phyloP scores from a whole-genome alignment of 2,888 invertebrate genomes.

The Phengaris arion region DNA sequence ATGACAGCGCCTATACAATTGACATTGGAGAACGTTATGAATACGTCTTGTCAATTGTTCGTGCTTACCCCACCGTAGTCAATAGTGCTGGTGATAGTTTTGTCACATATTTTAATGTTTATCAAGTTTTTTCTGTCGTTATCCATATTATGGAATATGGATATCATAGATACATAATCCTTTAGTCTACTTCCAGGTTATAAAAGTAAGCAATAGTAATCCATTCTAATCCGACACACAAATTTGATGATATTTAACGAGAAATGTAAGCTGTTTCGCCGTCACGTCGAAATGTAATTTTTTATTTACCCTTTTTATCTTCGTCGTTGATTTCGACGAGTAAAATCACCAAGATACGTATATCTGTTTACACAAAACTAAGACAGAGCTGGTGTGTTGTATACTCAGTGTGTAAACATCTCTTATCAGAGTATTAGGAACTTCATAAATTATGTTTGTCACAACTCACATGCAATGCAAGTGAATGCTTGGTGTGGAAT shows the following conservation, averaged over 20 bases:
- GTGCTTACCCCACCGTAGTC: no score
- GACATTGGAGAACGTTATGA: no score
- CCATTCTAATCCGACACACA: not conserved
- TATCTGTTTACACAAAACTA: constrained; percentile 71
- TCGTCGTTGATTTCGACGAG: constrained; percentile 66
- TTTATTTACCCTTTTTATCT: constrained; percentile 70
- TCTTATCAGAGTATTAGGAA: constrained; percentile 76
- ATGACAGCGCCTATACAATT: no score
- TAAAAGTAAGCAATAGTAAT: not conserved
- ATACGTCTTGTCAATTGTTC: no score
- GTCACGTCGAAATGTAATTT: constrained; percentile 51
- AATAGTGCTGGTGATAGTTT: no score
- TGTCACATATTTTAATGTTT: no score
- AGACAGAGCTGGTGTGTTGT: constrained; percentile 73
- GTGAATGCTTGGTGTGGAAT: constrained; percentile 50
- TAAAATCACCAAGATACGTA: constrained; percentile 72
- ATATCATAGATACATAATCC: no score
- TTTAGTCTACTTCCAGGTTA: not conserved
- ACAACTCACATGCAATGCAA: constrained; percentile 47
- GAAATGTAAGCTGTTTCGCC: constrained; percentile 48
- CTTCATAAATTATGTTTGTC: constrained; percentile 80
- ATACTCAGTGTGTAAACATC: constrained; percentile 72
- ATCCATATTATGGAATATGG: not conserved
- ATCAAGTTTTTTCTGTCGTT: not conserved
- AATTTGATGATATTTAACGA: constrained; percentile 43